Percentiles rank a stretch among this genome's conserved stretches.
These are phyloP conservation scores for Magallana nippona DNA, from an alignment of 2,888 invertebrate genomes.

Conservation along the genomic window DNA sequence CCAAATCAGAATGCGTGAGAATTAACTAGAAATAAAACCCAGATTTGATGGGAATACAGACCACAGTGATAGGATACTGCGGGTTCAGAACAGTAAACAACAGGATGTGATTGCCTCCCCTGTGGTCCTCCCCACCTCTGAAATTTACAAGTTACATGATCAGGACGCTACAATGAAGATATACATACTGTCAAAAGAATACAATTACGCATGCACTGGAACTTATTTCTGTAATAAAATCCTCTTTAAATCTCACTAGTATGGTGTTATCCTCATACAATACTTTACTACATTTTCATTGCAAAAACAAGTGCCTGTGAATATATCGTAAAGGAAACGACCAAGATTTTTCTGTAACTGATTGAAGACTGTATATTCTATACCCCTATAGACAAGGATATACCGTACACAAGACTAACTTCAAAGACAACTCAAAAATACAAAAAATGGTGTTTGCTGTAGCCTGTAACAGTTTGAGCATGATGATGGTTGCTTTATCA, in stretches of 20 bases:
- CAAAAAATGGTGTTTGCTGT: too few relatives aligned
- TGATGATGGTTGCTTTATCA: too few relatives aligned
- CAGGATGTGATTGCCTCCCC: slow-evolving; percentile 92
- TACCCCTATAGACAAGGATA: too few relatives aligned
- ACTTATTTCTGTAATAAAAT: too few relatives aligned
- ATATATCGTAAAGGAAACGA: background rate
- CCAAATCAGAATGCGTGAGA: background rate
- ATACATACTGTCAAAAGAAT: too few relatives aligned
- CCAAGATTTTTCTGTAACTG: too few relatives aligned
- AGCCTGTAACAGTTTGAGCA: too few relatives aligned
- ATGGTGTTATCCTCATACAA: background rate
- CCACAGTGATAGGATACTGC: slow-evolving; percentile 99
- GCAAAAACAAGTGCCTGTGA: background rate
- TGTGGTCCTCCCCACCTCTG: slow-evolving; percentile 67
- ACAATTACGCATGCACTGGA: too few relatives aligned
- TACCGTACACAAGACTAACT: too few relatives aligned
- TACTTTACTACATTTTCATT: background rate
- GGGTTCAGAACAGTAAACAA: slow-evolving; percentile 98
- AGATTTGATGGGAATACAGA: slow-evolving; percentile 83
- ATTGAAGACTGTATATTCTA: too few relatives aligned
- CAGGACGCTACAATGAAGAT: background rate
- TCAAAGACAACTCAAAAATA: too few relatives aligned
- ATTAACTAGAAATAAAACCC: background rate
- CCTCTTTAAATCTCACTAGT: too few relatives aligned
- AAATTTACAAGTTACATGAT: slow-evolving; percentile 38